phyloP scores from a whole-genome alignment of 1,140 invertebrate species.

The Caenorhabditis latens region DNA sequence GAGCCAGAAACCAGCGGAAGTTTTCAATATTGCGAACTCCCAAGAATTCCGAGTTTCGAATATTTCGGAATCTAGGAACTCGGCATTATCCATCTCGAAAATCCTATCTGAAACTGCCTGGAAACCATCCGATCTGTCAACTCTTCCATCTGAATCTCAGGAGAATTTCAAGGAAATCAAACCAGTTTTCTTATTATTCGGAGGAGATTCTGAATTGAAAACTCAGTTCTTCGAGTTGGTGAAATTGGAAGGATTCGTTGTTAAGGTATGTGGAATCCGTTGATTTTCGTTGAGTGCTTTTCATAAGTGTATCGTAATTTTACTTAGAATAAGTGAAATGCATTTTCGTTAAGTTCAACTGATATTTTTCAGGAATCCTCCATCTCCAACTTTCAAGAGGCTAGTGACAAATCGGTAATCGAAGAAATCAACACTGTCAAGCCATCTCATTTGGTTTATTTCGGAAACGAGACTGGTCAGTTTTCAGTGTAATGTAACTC shows the following conservation, averaged over 20 bases:
- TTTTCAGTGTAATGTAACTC: neutral
- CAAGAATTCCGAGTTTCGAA: neutral
- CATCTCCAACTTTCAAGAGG: neutral
- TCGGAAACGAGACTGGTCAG: constrained; percentile 18
- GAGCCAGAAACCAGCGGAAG: constrained; percentile 14
- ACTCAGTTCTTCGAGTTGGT: constrained; percentile 1
- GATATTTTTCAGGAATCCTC: constrained; percentile 11
- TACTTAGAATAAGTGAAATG: no score
- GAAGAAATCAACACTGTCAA: constrained; percentile 10
- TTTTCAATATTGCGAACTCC: constrained; percentile 21
- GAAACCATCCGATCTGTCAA: neutral
- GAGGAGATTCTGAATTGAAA: neutral
- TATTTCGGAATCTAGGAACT: neutral
- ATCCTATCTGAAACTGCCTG: neutral
- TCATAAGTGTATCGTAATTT: no score
- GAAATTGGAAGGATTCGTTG: neutral
- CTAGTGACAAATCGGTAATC: constrained; percentile 15
- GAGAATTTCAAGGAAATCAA: neutral
- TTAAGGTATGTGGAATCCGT: neutral
- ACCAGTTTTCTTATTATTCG: constrained; percentile 24
- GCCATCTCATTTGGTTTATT: constrained; percentile 34
- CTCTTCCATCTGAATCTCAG: neutral
- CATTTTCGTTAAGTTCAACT: no score
- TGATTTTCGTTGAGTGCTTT: no score
- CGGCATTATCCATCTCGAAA: neutral